phyloP scores from a whole-genome alignment of 2,113 vertebrate genomes.

The Chloebia gouldiae region DNA sequence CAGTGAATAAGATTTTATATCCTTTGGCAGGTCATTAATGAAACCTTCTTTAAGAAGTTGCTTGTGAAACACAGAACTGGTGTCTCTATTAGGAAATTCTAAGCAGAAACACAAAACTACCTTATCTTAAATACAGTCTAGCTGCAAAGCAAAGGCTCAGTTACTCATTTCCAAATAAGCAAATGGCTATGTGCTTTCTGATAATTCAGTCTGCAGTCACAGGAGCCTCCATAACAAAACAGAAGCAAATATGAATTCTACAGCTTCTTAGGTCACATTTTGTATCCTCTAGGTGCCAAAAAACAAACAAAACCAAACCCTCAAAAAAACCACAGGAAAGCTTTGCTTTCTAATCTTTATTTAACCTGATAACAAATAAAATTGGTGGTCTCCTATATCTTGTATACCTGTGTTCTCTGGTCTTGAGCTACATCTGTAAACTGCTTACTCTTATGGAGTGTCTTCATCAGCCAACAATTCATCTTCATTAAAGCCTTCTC shows the following conservation, averaged over 20 bases:
- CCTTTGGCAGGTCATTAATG: neutral
- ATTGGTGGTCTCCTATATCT: neutral
- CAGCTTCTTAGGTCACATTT: neutral
- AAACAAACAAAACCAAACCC: neutral
- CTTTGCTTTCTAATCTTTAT: neutral
- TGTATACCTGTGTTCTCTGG: neutral
- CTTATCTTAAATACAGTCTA: constrained; percentile 10
- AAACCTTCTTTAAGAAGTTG: neutral
- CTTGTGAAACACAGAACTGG: neutral
- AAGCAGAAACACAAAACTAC: constrained; percentile 45
- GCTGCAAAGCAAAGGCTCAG: neutral
- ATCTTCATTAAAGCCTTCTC: constrained; percentile 12
- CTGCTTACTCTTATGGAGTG: neutral
- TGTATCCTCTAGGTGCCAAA: neutral
- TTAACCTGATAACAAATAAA: neutral
- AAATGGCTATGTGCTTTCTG: neutral
- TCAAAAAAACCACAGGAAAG: neutral
- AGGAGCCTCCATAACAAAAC: neutral
- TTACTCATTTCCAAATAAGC: constrained; percentile 36
- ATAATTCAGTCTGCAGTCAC: neutral
- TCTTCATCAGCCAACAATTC: constrained; percentile 21
- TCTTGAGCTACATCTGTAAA: neutral
- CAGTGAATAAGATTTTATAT: neutral
- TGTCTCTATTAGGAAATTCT: neutral
- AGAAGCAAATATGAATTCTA: neutral